Conservation (phyloP, 2,888 invertebrate genomes). For the Conistra vaccinii region DNA sequence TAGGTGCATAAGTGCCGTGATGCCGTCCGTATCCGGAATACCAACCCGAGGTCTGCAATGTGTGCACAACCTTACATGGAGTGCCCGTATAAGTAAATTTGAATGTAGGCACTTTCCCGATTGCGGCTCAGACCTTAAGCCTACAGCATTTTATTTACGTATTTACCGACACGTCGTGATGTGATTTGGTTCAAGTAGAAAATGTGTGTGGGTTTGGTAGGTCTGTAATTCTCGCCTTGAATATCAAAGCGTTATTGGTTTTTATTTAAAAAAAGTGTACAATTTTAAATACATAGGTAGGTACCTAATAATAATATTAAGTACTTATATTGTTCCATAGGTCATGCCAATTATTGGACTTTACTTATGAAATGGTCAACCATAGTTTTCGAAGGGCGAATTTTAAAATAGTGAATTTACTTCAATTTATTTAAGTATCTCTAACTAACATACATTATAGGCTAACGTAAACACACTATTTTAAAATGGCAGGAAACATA, state of each 20-base stretch:
- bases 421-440: too few relatives aligned
- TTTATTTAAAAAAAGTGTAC: not conserved
- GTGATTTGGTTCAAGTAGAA: slow-evolving; percentile 34
- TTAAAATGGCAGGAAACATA: not conserved
- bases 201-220: slow-evolving; percentile 3
- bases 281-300: not conserved
- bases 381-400: not conserved
- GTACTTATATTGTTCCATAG: too few relatives aligned
- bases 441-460: not conserved
- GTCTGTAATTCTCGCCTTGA: not conserved
- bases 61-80: slow-evolving; percentile 25
- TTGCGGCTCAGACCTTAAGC: slow-evolving; percentile 47
- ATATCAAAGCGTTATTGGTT: not conserved
- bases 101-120: slow-evolving; percentile 48
- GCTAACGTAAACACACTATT: not conserved
- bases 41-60: not conserved
- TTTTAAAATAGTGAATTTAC: too few relatives aligned
- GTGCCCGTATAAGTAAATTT: slow-evolving; percentile 37
- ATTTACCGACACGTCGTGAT: slow-evolving; percentile 28
- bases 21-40: too few relatives aligned
- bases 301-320: not conserved
- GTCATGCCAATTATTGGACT: not conserved
- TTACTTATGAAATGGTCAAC: not conserved
- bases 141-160: slow-evolving; percentile 43
- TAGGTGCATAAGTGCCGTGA: too few relatives aligned